A percentile compares a stretch with the other conserved stretches of the same genome.
Evolutionary conservation across 2,113 vertebrate species (phyloP).

Genomic region (Silurus meridionalis): DNA sequence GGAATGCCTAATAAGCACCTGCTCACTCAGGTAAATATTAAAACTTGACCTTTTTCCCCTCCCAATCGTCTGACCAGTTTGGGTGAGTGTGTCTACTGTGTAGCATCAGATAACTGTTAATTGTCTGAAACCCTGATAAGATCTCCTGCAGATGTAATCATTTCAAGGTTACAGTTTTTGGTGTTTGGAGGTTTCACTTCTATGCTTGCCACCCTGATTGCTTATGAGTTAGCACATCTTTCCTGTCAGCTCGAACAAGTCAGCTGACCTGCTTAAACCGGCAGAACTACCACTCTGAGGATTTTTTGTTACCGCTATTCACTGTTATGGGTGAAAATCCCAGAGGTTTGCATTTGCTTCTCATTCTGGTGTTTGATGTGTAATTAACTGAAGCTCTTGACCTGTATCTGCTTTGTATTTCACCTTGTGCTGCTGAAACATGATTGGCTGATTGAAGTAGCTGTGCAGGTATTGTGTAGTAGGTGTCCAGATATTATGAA

Average conservation of each 20-base stretch:
- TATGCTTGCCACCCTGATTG: neutral
- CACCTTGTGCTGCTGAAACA: neutral
- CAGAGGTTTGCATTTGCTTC: neutral
- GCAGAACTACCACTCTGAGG: neutral
- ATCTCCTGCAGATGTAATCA: neutral
- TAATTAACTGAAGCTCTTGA: neutral
- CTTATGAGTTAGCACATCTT: neutral
- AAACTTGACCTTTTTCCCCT: neutral
- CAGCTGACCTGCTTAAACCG: neutral
- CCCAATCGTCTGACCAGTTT: neutral
- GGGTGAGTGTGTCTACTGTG: neutral
- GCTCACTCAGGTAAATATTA: neutral
- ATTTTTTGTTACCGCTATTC: neutral
- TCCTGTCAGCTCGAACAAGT: neutral
- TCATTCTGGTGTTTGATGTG: neutral
- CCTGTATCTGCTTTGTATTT: neutral
- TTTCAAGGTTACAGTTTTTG: neutral
- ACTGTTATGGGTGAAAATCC: neutral
- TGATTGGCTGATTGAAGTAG: neutral
- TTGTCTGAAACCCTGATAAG: neutral
- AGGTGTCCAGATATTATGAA: neutral
- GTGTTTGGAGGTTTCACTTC: neutral
- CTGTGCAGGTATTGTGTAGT: neutral
- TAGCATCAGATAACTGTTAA: neutral
- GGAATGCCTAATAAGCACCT: neutral